Evolutionary conservation across 2,797 vertebrate genomes (phyloP).

Genomic region (Knipowitschia caucasica): DNA sequence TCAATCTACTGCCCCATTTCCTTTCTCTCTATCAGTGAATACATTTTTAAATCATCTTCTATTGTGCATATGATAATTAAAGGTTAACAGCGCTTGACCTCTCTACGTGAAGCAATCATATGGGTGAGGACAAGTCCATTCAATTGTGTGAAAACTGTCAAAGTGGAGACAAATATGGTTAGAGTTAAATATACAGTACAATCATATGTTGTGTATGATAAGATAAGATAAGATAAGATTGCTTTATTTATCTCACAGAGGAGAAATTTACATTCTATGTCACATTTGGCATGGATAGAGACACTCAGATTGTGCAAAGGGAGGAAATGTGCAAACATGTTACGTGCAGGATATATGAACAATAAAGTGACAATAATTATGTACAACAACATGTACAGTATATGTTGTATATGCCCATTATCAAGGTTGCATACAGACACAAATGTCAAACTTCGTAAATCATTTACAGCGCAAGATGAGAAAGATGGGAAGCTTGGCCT

Average conservation of each 20-base stretch:
- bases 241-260: too few species aligned
- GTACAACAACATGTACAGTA: too few species aligned
- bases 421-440: neutral
- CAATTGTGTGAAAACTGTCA: slow-evolving; percentile 26
- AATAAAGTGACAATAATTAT: too few species aligned
- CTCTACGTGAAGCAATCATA: slow-evolving; percentile 24
- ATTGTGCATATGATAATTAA: slow-evolving; percentile 11
- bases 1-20: slow-evolving; percentile 3
- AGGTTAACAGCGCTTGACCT: slow-evolving; percentile 30
- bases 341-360: too few species aligned
- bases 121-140: slow-evolving; percentile 28
- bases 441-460: slow-evolving; percentile 1
- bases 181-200: slow-evolving; percentile 5
- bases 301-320: too few species aligned
- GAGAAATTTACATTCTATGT: too few species aligned
- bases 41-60: slow-evolving; percentile 27
- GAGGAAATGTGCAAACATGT: too few species aligned
- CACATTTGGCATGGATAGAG: too few species aligned
- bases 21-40: slow-evolving; percentile 8
- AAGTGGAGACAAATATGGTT: slow-evolving; percentile 1
- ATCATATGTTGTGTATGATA: too few species aligned
- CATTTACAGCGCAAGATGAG: slow-evolving; percentile 16
- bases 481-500: neutral
- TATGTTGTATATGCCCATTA: too few species aligned
- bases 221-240: too few species aligned